Evolutionary conservation across 2,113 vertebrate genomes (phyloP).

Genomic region (Xiphorhynchus elegans): DNA sequence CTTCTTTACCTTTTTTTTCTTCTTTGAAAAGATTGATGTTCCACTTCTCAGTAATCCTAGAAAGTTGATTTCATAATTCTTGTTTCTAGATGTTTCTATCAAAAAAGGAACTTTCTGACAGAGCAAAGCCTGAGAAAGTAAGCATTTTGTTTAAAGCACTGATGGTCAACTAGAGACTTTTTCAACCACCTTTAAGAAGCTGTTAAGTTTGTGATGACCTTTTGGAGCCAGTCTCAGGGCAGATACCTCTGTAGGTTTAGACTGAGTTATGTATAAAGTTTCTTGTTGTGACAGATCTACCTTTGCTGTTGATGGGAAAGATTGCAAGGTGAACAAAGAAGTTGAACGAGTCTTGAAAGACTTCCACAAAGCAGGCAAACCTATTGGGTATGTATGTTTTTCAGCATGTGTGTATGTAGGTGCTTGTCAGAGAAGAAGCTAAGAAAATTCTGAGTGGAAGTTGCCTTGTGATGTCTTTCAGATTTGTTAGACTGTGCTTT

Average conservation of each 20-base stretch:
- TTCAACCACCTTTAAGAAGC: not conserved
- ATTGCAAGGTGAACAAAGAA: slow-evolving; percentile 80
- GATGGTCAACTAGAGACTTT: not conserved
- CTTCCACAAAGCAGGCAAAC: slow-evolving; percentile 84
- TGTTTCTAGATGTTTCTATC: not conserved
- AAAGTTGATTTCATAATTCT: not conserved
- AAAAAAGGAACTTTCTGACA: not conserved
- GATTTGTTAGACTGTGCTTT: not conserved
- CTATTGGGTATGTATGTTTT: slow-evolving; percentile 80
- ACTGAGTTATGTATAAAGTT: not conserved
- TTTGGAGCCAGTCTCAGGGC: not conserved
- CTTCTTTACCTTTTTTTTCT: not conserved
- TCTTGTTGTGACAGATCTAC: slow-evolving; percentile 78
- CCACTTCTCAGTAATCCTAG: not conserved
- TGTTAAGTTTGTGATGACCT: not conserved
- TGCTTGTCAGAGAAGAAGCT: not conserved
- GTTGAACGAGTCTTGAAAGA: slow-evolving; percentile 86
- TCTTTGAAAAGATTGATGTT: not conserved
- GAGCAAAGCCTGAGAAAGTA: not conserved
- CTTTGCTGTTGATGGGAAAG: slow-evolving; percentile 85
- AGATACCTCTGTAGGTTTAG: not conserved
- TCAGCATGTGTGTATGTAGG: not conserved
- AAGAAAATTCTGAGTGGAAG: not conserved
- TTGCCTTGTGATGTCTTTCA: not conserved
- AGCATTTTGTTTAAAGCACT: not conserved